Evolutionary conservation across 1,140 invertebrate species (phyloP).

Genomic region (Tyrophagus putrescentiae): DNA sequence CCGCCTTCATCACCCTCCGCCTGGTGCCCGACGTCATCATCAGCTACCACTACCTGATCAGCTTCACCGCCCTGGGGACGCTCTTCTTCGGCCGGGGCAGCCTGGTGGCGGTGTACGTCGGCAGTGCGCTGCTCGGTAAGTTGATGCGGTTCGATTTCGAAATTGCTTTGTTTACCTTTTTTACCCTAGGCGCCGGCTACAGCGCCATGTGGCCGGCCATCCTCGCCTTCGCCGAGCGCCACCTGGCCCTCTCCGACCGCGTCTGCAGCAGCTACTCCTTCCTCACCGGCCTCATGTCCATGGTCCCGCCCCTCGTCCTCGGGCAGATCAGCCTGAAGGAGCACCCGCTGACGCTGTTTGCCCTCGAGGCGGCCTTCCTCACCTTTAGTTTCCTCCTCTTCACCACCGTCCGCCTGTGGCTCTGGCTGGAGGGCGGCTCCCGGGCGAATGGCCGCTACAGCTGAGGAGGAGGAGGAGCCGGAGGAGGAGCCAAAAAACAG

Average conservation of each 20-base stretch:
- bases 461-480: no score
- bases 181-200: not conserved
- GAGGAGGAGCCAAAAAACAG: no score
- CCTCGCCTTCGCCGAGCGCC: not conserved
- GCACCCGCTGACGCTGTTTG: not conserved
- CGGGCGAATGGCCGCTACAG: no score
- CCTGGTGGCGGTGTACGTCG: no score
- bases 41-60: not conserved
- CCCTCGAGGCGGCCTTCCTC: not conserved
- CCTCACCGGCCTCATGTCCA: no score
- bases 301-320: no score
- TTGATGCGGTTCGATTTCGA: no score
- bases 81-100: not conserved
- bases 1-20: not conserved
- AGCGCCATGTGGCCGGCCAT: not conserved
- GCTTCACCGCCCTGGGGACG: not conserved
- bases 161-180: no score
- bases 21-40: constrained; percentile 5
- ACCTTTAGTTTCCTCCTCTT: not conserved
- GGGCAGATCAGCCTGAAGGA: no score
- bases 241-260: not conserved
- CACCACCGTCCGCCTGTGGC: not conserved
- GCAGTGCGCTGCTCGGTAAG: no score
- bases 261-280: not conserved
- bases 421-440: not conserved